Percentiles rank a stretch among this genome's conserved stretches.
Evolutionary conservation across 2,113 vertebrate species (phyloP).

Genomic region (Microcebus murinus): DNA sequence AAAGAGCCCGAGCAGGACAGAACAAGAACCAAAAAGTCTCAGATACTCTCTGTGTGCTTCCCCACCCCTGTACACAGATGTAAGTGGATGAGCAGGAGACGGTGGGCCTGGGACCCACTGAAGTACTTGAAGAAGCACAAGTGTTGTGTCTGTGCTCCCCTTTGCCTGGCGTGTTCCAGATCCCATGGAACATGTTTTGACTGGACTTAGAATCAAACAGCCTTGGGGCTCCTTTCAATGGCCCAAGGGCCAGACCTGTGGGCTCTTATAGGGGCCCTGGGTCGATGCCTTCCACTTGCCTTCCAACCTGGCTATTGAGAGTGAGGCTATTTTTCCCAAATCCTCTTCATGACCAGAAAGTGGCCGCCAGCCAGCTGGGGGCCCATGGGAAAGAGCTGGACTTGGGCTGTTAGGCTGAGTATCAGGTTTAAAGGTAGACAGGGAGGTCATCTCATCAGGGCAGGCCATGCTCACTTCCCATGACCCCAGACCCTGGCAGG

Average conservation of each 20-base stretch:
- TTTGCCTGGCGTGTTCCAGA: background rate
- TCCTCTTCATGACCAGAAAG: slow-evolving; percentile 2
- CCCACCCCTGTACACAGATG: background rate
- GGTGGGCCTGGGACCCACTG: background rate
- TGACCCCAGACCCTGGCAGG: background rate
- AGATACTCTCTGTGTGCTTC: background rate
- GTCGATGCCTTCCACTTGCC: background rate
- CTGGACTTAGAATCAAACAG: background rate
- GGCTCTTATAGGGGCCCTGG: background rate
- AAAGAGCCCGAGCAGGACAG: background rate
- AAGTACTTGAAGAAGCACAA: background rate
- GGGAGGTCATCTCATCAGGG: background rate
- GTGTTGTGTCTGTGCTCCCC: rapidly evolving
- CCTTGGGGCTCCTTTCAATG: background rate
- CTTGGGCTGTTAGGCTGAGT: background rate
- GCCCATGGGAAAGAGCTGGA: background rate
- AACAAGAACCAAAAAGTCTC: background rate
- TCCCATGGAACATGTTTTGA: background rate
- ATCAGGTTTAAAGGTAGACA: background rate
- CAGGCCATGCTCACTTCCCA: background rate
- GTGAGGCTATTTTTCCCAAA: background rate
- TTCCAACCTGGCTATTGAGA: background rate
- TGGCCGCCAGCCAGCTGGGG: background rate
- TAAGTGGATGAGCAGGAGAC: background rate
- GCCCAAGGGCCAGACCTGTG: background rate